Evolutionary conservation across 2,113 vertebrate species (phyloP), one percentile per base, ranked within the genome.

Genomic region (Zosterops lateralis): DNA sequence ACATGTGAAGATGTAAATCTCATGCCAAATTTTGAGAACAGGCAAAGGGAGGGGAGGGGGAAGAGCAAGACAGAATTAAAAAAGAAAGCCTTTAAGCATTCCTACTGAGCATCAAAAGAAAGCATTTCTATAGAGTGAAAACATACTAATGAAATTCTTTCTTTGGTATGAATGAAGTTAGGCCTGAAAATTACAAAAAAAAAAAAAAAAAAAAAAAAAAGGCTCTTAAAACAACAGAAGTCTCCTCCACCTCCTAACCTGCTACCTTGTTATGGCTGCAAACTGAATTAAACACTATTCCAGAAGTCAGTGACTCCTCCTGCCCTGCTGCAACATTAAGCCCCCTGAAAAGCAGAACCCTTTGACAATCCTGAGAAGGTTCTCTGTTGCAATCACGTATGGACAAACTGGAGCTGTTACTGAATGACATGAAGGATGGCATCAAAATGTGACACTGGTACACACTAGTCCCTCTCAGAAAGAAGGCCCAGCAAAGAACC

Each of bases 81-180:
- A 89, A 54, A 14, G 16, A 87, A 92, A 89, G 84, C 58, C 70
- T 95, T 92, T 45, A 84, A 82, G 58, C 71, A 94, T 79, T 93
- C 50, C 71, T 83, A 21, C 14, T 7, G 40, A 76, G 64, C 79
- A 92, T 94, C 71, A 94, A 92, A 96, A 73, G 64, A 80, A 80
- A 54, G 4, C 76, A 29, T 8, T 79, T 73, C 89, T 66, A 51
- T 9, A 17, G 36, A 58, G 44, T 14, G 73, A 58, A 77, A 90
- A 79, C 40, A 76, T 6, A 14, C 44, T 65, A 90, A 70, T 93
- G 91, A 93, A 91, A 96, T 94, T 92, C 60, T 74, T 95, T 85
- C 78, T 83, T 58, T 54, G 64, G 78, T 73, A 91, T 54, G 60
- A 89, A 84, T 5, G 4, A 94, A 84, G 57, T 68, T 87, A 53